A percentile compares a stretch with the other conserved stretches of the same genome.
These are phyloP conservation scores for Camelus bactrianus DNA, from an alignment of 2,113 vertebrate species.

Conservation along the genomic window DNA sequence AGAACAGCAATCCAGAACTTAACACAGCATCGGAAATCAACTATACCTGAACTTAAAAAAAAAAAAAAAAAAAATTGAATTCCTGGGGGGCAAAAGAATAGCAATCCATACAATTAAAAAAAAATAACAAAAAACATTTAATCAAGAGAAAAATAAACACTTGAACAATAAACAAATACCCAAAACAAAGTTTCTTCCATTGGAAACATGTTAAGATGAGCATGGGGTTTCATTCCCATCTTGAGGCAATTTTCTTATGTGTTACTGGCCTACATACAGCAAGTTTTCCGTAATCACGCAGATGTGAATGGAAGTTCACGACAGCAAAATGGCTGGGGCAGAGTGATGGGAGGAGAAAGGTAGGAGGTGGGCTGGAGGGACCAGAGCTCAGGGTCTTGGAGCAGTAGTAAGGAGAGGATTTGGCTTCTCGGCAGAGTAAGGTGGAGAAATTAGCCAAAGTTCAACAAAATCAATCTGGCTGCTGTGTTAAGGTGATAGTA, in stretches of 20 bases:
- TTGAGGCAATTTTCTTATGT: conserved; percentile 86
- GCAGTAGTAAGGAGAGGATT: neutral
- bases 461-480: neutral
- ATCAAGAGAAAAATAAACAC: conserved; percentile 64
- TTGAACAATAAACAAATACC: conserved; percentile 75
- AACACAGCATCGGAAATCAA: too few species aligned
- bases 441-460: neutral
- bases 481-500: neutral
- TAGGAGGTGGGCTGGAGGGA: neutral
- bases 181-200: conserved; percentile 85
- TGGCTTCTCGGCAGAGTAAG: neutral
- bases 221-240: conserved; percentile 81
- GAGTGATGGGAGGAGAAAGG: neutral
- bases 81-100: too few species aligned
- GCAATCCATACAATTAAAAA: too few species aligned
- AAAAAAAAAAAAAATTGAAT: too few species aligned
- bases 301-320: conserved; percentile 58
- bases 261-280: conserved; percentile 84
- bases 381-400: too few species aligned
- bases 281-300: conserved; percentile 79
- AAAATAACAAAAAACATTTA: neutral
- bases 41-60: too few species aligned
- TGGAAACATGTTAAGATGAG: conserved; percentile 86
- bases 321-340: neutral
- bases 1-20: neutral